phyloP scores from a whole-genome alignment of 1,140 invertebrate species.

The Mesaphorura yosii region DNA sequence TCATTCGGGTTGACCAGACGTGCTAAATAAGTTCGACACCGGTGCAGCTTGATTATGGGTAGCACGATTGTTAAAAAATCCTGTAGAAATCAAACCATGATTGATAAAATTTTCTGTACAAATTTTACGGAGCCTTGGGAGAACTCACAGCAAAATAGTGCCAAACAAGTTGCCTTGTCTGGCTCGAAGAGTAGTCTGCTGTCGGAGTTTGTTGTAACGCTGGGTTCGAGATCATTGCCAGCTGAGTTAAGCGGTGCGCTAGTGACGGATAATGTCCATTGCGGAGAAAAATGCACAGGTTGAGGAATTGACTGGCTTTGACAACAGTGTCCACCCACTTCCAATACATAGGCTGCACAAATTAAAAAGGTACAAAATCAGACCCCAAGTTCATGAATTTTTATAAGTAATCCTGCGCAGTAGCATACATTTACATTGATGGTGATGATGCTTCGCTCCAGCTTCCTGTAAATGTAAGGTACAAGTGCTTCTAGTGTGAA shows the following conservation, averaged over 20 bases:
- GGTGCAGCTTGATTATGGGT: slow-evolving; percentile 48
- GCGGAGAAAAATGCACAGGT: slow-evolving; percentile 50
- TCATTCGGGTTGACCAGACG: not conserved
- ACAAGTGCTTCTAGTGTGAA: slow-evolving; percentile 21
- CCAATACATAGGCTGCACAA: too few relatives aligned
- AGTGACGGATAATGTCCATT: slow-evolving; percentile 48
- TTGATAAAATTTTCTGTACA: slow-evolving; percentile 11
- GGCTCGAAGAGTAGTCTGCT: slow-evolving; percentile 47
- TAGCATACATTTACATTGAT: too few relatives aligned
- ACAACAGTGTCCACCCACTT: slow-evolving; percentile 42
- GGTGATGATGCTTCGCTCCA: too few relatives aligned
- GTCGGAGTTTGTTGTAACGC: slow-evolving; percentile 35
- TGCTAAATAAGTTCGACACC: slow-evolving; percentile 37
- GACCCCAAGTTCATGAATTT: too few relatives aligned
- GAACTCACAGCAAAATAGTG: slow-evolving; percentile 54
- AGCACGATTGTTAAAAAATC: slow-evolving; percentile 47
- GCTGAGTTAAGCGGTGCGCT: slow-evolving; percentile 43
- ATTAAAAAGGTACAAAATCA: too few relatives aligned
- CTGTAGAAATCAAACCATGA: slow-evolving; percentile 33
- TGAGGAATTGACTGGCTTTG: slow-evolving; percentile 44
- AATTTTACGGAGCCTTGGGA: slow-evolving; percentile 9
- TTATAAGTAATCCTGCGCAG: too few relatives aligned
- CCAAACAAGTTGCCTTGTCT: slow-evolving; percentile 54
- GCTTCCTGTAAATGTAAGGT: slow-evolving; percentile 12
- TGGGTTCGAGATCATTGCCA: slow-evolving; percentile 41